Evolutionary conservation across 2,888 invertebrate species (phyloP), one percentile per base, ranked within the genome.

Genomic region (Acleris holmiana): DNA sequence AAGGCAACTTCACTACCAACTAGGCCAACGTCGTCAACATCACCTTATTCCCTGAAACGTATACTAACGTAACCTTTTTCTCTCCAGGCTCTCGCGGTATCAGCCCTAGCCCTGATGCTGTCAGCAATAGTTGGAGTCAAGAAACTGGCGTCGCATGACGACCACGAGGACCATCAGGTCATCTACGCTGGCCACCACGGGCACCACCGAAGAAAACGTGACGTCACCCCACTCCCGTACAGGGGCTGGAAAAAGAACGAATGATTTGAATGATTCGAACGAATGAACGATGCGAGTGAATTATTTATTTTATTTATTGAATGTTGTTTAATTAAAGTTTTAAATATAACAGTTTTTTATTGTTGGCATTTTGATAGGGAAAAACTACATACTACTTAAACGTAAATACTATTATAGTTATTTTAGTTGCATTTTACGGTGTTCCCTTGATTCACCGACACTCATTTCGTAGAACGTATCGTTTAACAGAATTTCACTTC

Each of bases 61-160:
- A 35, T 35, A 35, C 4, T 35, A 17, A 25, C 10, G n/a, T 23
- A 67, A 69, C 54, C 13, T 1, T 35, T 35, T 48, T 47, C 21
- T 57, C 64, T 51, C 56, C 86, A 93, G 89, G 95, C 95, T 0
- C 77, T 95, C 57, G 95, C 95, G 71, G 93, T 94, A 5, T 95
- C 96, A 51, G 95, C 95, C 0, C 81, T 96, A 62, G 97, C 97
- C 0, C 84, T 97, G 13, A 94, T 96, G 94, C 87, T 97, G 62
- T 95, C 97, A 48, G 93, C 95, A n/a, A 93, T 97, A 48, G 93
- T 96, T 1, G 96, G 96, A 2, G 89, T 96, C 48, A 97, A 97
- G 88, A 95, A 96, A 68, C 84, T 96, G 61, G 85, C 95, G 0
- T 93, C 94, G 2, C 94, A 94, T 23, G 94, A 93, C 4, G 93